A percentile compares a stretch with the other conserved stretches of the same genome.
Conservation (phyloP, 2,888 invertebrate species). For the Drosophila tripunctata region DNA sequence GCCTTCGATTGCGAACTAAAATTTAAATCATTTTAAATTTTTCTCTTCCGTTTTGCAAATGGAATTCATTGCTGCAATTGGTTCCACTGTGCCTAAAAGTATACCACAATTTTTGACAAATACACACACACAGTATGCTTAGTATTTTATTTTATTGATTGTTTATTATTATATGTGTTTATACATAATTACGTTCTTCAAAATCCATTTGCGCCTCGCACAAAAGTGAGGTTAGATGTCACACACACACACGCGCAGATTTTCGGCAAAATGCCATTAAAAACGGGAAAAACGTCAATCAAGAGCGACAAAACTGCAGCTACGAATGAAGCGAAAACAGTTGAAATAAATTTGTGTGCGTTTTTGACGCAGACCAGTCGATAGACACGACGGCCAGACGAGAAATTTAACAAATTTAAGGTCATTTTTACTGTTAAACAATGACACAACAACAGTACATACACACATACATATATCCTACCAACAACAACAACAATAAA, state of each 20-base stretch:
- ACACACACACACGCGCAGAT: constrained; percentile 7
- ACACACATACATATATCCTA: too few relatives aligned
- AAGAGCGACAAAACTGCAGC: constrained; percentile 2
- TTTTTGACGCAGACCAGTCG: constrained; percentile 26
- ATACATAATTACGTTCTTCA: constrained; percentile 5
- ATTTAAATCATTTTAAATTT: constrained; percentile 5
- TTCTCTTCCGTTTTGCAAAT: background rate
- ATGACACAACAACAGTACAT: constrained; percentile 55
- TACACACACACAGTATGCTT: background rate
- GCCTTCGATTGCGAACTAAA: constrained; percentile 54
- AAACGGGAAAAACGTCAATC: constrained; percentile 27
- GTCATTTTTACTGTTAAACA: constrained; percentile 78
- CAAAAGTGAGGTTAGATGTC: constrained; percentile 42
- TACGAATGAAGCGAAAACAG: constrained; percentile 23
- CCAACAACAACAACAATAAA: constrained; percentile 63
- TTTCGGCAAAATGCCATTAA: constrained; percentile 25
- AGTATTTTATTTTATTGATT: constrained; percentile 6
- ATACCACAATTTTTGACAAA: constrained; percentile 17
- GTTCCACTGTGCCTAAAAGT: constrained; percentile 31
- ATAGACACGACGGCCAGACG: constrained; percentile 41
- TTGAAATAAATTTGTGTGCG: constrained; percentile 43
- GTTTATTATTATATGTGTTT: constrained; percentile 9
- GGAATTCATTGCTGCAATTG: background rate
- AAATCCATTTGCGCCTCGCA: background rate
- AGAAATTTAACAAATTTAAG: constrained; percentile 73